A percentile compares a stretch with the other conserved stretches of the same genome.
Evolutionary conservation across 2,888 invertebrate species (phyloP).

Genomic region (Lepidonotus clava): DNA sequence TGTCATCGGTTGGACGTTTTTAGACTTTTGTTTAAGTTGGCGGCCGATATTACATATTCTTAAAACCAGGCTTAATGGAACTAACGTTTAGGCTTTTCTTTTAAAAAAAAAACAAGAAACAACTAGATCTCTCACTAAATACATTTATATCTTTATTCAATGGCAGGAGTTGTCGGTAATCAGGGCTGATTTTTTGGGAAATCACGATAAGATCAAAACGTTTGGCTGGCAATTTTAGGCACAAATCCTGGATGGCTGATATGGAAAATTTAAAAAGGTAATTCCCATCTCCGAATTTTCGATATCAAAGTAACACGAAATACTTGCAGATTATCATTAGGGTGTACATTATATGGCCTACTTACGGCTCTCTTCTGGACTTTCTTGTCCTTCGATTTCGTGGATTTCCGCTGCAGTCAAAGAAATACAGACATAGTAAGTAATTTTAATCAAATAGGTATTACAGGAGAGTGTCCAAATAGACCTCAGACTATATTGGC

Average conservation of each 20-base stretch:
- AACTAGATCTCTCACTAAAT: not conserved
- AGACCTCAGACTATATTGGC: too few relatives aligned
- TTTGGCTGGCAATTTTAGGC: not conserved
- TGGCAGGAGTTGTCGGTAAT: not conserved
- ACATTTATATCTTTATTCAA: not conserved
- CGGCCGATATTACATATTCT: not conserved
- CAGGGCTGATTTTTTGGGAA: not conserved
- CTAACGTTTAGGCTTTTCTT: conserved; percentile 39
- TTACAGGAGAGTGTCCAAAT: not conserved
- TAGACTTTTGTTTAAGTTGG: not conserved
- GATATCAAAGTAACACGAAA: not conserved
- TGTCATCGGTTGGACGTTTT: not conserved
- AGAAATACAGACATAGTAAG: not conserved
- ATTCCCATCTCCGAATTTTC: not conserved
- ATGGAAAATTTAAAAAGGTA: not conserved
- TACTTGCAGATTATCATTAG: not conserved
- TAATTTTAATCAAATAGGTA: not conserved
- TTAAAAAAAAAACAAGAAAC: conserved; percentile 30
- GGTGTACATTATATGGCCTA: not conserved
- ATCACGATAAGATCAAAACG: not conserved
- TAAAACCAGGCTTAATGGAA: not conserved
- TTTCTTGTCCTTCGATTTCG: conserved; percentile 63
- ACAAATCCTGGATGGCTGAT: not conserved
- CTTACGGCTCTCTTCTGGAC: conserved; percentile 61
- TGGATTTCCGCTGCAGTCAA: conserved; percentile 62